Percentiles rank a stretch among this genome's conserved stretches.
These are phyloP conservation scores for Tangachromis dhanisi DNA, from an alignment of 2,113 vertebrate genomes.

Conservation along the genomic window DNA sequence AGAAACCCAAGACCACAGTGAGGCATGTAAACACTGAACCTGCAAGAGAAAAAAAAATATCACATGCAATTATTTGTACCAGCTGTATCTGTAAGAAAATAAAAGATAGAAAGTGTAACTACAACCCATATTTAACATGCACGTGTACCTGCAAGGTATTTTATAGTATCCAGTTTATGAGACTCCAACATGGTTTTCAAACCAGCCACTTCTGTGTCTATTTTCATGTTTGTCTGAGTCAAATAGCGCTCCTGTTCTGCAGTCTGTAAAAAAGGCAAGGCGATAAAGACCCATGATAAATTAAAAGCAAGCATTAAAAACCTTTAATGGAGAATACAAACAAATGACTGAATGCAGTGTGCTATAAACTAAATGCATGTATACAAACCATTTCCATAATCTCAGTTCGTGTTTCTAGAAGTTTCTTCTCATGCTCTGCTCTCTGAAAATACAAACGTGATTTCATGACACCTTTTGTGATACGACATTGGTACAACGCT, in stretches of 20 bases:
- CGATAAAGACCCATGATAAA: not conserved
- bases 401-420: conserved; percentile 82
- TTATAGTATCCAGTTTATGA: conserved; percentile 95
- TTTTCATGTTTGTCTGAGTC: conserved; percentile 88
- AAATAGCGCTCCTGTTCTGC: conserved; percentile 84
- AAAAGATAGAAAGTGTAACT: not conserved
- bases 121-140: not conserved
- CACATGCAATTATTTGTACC: not conserved
- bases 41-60: not conserved
- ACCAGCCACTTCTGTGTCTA: conserved; percentile 93
- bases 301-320: not conserved
- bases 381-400: conserved; percentile 87
- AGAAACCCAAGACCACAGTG: conserved; percentile 74
- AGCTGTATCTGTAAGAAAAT: not conserved
- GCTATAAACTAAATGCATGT: not conserved
- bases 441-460: conserved; percentile 66
- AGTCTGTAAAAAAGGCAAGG: conserved; percentile 63
- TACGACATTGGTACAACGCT: not conserved
- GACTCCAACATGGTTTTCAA: conserved; percentile 94
- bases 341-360: not conserved
- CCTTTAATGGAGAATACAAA: rapidly evolving
- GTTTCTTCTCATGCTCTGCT: conserved; percentile 81
- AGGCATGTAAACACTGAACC: conserved; percentile 77
- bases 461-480: not conserved
- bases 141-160: conserved; percentile 89